A percentile compares a stretch with the other conserved stretches of the same genome.
These are phyloP conservation scores for Parauchenoglanis ngamensis DNA, from an alignment of 2,797 vertebrate species.

Conservation along the genomic window DNA sequence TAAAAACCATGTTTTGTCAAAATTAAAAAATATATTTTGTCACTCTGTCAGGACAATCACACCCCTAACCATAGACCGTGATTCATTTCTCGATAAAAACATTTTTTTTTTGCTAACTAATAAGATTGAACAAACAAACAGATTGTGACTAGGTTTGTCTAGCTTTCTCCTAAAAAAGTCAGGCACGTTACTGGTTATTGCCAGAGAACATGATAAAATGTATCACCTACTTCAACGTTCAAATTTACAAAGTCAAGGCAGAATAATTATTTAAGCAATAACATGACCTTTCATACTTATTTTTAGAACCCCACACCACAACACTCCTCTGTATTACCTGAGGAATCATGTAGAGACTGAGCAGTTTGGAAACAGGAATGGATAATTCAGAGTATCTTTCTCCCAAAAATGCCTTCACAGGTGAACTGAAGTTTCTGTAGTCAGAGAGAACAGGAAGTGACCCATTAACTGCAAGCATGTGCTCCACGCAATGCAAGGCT, in stretches of 20 bases:
- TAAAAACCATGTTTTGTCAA: too few relatives aligned
- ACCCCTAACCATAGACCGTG: too few relatives aligned
- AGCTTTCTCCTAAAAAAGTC: not conserved
- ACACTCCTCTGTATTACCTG: slow-evolving; percentile 30
- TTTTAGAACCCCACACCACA: not conserved
- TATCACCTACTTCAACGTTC: not conserved
- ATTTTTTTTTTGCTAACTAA: too few relatives aligned
- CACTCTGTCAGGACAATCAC: too few relatives aligned
- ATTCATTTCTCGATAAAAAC: too few relatives aligned
- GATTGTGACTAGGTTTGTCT: not conserved
- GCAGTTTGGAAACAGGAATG: slow-evolving; percentile 52
- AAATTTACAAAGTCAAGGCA: not conserved
- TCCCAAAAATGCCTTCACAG: slow-evolving; percentile 39
- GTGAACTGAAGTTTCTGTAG: slow-evolving; percentile 49
- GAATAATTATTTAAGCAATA: not conserved
- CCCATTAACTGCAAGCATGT: slow-evolving; percentile 56
- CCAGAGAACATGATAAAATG: not conserved
- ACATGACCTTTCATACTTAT: not conserved
- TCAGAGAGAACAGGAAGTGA: slow-evolving; percentile 43
- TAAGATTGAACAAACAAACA: too few relatives aligned
- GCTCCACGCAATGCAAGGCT: slow-evolving; percentile 55
- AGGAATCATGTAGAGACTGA: slow-evolving; percentile 54
- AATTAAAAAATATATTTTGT: too few relatives aligned
- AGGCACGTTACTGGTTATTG: not conserved
- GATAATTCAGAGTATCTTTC: slow-evolving; percentile 53